These are phyloP conservation scores for Anabacerthia variegaticeps DNA, from an alignment of 2,797 vertebrate species.

Conservation along the genomic window DNA sequence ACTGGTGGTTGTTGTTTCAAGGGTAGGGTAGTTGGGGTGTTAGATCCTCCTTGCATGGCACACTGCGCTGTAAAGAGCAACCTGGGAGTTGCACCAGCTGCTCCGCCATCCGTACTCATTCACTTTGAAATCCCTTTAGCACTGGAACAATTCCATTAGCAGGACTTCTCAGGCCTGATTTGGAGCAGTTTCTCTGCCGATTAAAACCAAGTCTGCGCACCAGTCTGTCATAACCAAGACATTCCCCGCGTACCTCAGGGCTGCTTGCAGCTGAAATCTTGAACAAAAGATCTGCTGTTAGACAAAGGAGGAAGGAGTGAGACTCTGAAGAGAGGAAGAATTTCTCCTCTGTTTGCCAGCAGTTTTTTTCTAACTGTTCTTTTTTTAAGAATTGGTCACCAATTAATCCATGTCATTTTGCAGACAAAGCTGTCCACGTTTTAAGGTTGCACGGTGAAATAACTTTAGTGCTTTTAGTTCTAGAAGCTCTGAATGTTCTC, in stretches of 20 bases:
- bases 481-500: conserved; percentile 1
- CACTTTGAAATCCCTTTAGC: conserved; percentile 53
- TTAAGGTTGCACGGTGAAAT: not conserved
- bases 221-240: not conserved
- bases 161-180: not conserved
- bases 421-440: not conserved
- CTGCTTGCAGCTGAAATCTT: conserved; percentile 22
- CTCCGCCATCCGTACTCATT: not conserved
- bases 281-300: conserved; percentile 63
- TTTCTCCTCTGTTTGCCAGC: not conserved
- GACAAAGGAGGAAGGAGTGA: conserved; percentile 35
- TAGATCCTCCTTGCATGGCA: not conserved
- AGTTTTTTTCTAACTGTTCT: not conserved
- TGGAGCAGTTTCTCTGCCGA: not conserved
- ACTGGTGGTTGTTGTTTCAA: not conserved
- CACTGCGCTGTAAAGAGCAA: not conserved
- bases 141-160: conserved; percentile 64
- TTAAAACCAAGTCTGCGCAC: not conserved
- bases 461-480: not conserved
- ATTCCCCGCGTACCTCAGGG: not conserved
- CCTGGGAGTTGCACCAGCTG: conserved; percentile 22
- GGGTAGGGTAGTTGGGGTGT: not conserved
- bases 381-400: not conserved
- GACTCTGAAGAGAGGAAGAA: not conserved
- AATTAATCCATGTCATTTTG: not conserved